Percentiles rank a stretch among this genome's conserved stretches.
Conservation (phyloP, 2,888 invertebrate genomes). For the Synergus japonicus region DNA sequence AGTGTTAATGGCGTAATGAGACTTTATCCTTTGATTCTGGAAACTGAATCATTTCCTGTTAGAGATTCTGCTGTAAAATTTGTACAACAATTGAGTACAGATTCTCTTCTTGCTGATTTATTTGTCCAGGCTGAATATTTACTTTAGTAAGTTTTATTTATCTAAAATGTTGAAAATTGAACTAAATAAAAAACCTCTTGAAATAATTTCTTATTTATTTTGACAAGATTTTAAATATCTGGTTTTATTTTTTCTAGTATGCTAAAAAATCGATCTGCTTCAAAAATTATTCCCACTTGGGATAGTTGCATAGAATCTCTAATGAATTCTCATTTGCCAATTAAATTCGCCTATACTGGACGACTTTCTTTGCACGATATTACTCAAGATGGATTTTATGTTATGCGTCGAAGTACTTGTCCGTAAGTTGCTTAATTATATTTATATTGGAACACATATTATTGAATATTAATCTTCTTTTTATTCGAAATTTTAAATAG, state of each 20-base stretch:
- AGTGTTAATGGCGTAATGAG: conserved; percentile 51
- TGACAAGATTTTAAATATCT: not conserved
- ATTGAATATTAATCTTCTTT: not conserved
- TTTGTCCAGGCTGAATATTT: conserved; percentile 65
- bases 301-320: conserved; percentile 81
- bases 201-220: not conserved
- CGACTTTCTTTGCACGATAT: conserved; percentile 81
- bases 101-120: conserved; percentile 58
- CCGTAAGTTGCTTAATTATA: conserved; percentile 60
- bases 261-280: conserved; percentile 77
- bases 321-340: conserved; percentile 80
- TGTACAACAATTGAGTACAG: conserved; percentile 61
- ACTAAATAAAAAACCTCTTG: not conserved
- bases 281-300: conserved; percentile 80
- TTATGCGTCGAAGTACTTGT: conserved; percentile 64
- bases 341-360: conserved; percentile 83
- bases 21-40: conserved; percentile 60
- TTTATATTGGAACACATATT: too few species aligned
- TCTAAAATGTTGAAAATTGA: conserved; percentile 15
- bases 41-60: conserved; percentile 60
- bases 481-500: conserved; percentile 50
- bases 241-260: conserved; percentile 73
- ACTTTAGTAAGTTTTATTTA: conserved; percentile 59
- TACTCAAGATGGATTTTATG: conserved; percentile 77
- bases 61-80: conserved; percentile 62